Evolutionary conservation across 2,888 invertebrate genomes (phyloP).

Genomic region (Automeris io): DNA sequence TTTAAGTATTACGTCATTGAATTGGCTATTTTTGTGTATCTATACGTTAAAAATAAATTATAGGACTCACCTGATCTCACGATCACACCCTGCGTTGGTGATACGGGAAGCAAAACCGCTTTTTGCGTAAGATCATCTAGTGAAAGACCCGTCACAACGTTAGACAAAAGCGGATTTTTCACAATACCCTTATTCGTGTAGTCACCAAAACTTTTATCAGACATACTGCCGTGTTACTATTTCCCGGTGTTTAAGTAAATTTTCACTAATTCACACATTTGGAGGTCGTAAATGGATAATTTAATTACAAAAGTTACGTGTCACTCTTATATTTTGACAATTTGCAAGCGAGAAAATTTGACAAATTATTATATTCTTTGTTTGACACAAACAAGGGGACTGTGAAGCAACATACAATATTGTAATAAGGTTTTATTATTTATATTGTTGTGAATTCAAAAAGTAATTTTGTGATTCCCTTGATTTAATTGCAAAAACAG

Average conservation of each 20-base stretch:
- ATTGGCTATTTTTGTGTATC: conserved; percentile 29
- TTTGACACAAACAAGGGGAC: no score
- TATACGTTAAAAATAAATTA: conserved; percentile 50
- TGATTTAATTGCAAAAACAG: no score
- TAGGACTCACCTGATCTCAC: conserved; percentile 61
- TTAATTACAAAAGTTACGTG: conserved; percentile 72
- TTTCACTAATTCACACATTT: conserved; percentile 67
- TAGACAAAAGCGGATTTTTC: conserved; percentile 84
- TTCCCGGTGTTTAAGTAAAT: conserved; percentile 49
- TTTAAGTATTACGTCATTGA: conserved; percentile 34
- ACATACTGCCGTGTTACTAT: conserved; percentile 45
- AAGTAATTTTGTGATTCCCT: no score
- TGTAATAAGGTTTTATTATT: no score
- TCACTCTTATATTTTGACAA: conserved; percentile 71
- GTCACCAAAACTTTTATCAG: conserved; percentile 70
- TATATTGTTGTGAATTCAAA: no score
- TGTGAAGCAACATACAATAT: no score
- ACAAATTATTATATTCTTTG: no score
- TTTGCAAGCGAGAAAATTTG: conserved; percentile 19
- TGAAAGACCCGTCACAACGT: conserved; percentile 83
- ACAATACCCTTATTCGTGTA: conserved; percentile 56
- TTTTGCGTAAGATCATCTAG: conserved; percentile 85
- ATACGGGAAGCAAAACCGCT: conserved; percentile 82
- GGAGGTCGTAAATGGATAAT: conserved; percentile 70
- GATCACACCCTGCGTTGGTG: conserved; percentile 52